phyloP scores from a whole-genome alignment of 2,888 invertebrate genomes.

The Idaea aversata region DNA sequence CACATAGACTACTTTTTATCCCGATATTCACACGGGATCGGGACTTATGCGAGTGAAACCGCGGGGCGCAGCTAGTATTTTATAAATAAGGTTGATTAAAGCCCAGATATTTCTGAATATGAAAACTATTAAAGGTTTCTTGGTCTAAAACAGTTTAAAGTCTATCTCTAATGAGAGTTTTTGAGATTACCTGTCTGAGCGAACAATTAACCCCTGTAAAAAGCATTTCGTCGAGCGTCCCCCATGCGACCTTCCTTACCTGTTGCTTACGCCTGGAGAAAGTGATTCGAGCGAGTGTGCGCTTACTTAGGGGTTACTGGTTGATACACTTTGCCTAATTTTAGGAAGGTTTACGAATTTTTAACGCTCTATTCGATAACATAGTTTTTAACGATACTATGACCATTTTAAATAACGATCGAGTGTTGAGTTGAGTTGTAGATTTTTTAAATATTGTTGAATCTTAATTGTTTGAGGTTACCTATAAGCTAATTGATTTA shows the following conservation, averaged over 20 bases:
- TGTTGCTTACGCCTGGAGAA: constrained; percentile 70
- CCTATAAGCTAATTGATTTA: too few species aligned
- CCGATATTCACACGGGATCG: too few species aligned
- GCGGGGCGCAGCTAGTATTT: too few species aligned
- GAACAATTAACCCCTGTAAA: constrained; percentile 24
- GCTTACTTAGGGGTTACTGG: constrained; percentile 54
- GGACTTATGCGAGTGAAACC: too few species aligned
- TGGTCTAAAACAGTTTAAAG: not conserved
- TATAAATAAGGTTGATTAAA: not conserved
- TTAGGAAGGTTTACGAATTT: not conserved
- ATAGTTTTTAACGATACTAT: too few species aligned
- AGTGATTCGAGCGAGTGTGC: constrained; percentile 64
- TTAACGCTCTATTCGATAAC: too few species aligned
- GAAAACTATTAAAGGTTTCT: not conserved
- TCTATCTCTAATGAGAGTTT: constrained; percentile 1
- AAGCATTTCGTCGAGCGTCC: constrained; percentile 42
- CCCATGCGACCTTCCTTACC: constrained; percentile 64
- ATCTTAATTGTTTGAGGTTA: too few species aligned
- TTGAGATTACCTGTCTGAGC: constrained; percentile 14
- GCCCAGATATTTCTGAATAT: not conserved
- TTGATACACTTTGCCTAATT: not conserved
- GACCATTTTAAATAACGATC: too few species aligned
- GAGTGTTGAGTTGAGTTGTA: too few species aligned
- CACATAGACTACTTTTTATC: too few species aligned
- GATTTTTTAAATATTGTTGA: too few species aligned